These are phyloP conservation scores for Trachelipus rathkii DNA, from an alignment of 1,140 invertebrate genomes.

Conservation along the genomic window DNA sequence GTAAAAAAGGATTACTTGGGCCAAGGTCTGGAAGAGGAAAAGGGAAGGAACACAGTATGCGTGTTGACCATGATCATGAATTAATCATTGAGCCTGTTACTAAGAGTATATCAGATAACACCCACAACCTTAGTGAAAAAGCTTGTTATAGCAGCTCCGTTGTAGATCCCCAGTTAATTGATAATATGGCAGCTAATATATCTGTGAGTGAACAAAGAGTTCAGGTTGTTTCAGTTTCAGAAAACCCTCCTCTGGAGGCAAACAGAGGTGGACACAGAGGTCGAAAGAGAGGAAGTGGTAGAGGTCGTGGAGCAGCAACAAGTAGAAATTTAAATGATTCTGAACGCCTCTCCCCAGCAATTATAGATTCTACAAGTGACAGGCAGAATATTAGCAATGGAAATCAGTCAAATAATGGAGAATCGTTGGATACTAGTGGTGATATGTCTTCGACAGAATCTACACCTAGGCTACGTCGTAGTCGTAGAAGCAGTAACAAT, in stretches of 20 bases:
- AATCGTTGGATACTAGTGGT: neutral
- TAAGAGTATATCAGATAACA: neutral
- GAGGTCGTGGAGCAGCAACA: neutral
- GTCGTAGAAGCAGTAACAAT: neutral
- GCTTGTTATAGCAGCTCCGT: neutral
- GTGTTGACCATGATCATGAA: neutral
- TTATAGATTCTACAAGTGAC: too few species aligned
- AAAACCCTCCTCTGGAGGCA: neutral
- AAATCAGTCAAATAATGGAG: neutral
- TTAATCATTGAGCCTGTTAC: neutral
- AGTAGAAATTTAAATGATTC: neutral
- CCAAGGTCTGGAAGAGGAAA: neutral
- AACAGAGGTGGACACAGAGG: neutral
- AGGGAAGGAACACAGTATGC: neutral
- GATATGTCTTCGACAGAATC: neutral
- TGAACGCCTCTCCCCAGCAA: neutral
- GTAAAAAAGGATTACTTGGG: neutral
- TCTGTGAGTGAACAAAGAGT: slow-evolving; percentile 10
- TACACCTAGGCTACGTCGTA: neutral
- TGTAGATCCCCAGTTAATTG: neutral
- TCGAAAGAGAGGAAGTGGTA: neutral
- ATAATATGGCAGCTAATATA: neutral
- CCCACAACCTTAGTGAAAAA: neutral
- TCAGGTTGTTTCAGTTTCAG: neutral
- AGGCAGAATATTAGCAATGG: too few species aligned